Base-by-base conservation (phyloP, 2,797 vertebrate species). In the Hapalemur alaotrensis region DNA sequence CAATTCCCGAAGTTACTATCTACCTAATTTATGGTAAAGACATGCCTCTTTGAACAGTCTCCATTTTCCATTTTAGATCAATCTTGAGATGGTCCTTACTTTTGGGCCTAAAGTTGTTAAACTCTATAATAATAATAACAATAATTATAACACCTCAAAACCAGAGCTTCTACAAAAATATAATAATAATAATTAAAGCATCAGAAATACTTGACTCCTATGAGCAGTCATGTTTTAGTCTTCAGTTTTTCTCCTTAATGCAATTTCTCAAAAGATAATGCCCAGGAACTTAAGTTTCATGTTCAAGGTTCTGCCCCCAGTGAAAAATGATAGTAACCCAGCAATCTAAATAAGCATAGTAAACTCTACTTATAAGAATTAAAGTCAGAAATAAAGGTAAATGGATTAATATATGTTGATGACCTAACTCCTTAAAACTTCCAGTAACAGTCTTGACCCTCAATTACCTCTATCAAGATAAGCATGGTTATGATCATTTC, bases 261-360 rank as follows among this genome's bases (percentile, higher is more conserved):
- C 63, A 72, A 91, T 89, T 95, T 93, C 35, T 92, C 35, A 80
- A 69, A 20, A 65, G 76, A 86, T 30, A 86, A 90, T 48, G 25
- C n/a, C 32, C 43, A 69, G 41, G 7, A 50, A 48, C 7, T 80
- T 46, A 48, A 50, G 1, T 48, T 84, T 75, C 38, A 7, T 52
- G 2, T 72, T 92, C 50, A 67, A 35, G 12, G 13, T 89, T 23
- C 28, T 78, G 73, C 28, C 2, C 48, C 28, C 38, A 86, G 17
- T 23, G 46, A 69, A 84, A 73, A 85, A 65, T 59, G 78, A 90
- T 65, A 67, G 89, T 50, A 83, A 25, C 9, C 2, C 22, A 96
- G 35, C 6, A 95, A 30, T 89, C 41, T 78, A 82, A 87, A 96
- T 48, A 85, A 92, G 4, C 12, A 0, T 13, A 30, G 82, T 65